Conservation (phyloP, 2,888 invertebrate species). For the Amorpha juglandis region DNA sequence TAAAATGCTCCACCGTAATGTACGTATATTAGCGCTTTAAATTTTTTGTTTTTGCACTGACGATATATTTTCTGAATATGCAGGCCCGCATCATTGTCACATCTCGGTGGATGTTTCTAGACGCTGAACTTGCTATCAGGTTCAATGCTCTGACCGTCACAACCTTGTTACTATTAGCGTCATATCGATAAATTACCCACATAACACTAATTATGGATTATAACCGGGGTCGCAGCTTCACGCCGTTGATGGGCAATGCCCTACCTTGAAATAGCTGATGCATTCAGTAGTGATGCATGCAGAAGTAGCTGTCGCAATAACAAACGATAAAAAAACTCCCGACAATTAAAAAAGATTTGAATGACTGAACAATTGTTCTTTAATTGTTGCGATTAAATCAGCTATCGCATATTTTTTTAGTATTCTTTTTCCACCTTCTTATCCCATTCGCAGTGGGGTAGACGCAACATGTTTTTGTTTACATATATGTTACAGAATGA, state of each 20-base stretch:
- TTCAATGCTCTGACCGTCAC: not conserved
- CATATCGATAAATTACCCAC: conserved; percentile 7
- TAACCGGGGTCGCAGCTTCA: conserved; percentile 6
- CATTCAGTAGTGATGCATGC: no score
- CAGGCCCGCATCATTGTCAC: not conserved
- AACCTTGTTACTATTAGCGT: conserved; percentile 13
- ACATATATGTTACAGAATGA: no score
- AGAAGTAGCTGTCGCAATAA: not conserved
- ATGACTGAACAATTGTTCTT: no score
- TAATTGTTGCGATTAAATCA: no score
- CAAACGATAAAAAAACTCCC: not conserved
- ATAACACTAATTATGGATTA: conserved; percentile 11
- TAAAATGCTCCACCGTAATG: no score
- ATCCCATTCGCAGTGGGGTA: no score
- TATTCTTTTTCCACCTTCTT: no score
- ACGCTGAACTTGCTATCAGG: not conserved
- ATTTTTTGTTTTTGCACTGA: no score
- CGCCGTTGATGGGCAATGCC: conserved; percentile 2
- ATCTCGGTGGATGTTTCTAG: conserved; percentile 8
- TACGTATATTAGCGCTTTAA: no score
- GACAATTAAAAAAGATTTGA: no score
- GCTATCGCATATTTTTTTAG: no score
- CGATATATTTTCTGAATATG: not conserved
- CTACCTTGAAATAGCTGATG: conserved; percentile 2
- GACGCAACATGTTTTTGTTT: no score